These are phyloP conservation scores for Strix uralensis DNA, from an alignment of 2,113 vertebrate species.

Conservation along the genomic window DNA sequence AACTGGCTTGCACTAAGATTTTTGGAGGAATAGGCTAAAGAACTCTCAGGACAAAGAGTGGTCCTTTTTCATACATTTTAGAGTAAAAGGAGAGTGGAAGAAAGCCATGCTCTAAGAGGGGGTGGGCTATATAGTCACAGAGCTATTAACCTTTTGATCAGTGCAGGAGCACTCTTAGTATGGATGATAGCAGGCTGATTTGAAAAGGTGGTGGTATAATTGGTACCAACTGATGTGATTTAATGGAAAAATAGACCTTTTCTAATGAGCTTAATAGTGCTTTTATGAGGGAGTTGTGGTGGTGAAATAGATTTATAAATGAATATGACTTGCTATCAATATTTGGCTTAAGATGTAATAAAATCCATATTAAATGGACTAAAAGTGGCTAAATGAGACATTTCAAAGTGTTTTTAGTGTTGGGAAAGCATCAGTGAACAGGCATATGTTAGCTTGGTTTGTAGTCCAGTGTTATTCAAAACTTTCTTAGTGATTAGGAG, in stretches of 20 bases:
- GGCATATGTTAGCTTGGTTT: not conserved
- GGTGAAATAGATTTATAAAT: conserved; percentile 24
- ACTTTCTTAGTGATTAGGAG: not conserved
- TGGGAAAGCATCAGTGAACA: not conserved
- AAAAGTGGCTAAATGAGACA: conserved; percentile 5
- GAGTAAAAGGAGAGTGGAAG: not conserved
- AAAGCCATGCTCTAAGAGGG: not conserved
- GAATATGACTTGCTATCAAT: not conserved
- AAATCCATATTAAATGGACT: conserved; percentile 7
- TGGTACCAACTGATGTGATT: not conserved
- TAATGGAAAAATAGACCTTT: conserved; percentile 21
- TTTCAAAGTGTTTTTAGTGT: not conserved
- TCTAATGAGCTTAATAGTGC: conserved; percentile 24
- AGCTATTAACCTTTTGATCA: not conserved
- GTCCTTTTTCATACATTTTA: not conserved
- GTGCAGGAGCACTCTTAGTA: not conserved
- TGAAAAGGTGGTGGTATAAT: not conserved
- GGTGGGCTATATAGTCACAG: not conserved
- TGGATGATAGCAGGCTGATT: not conserved
- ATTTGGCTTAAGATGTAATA: conserved; percentile 11
- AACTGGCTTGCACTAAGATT: not conserved
- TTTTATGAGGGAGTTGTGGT: not conserved
- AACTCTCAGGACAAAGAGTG: not conserved
- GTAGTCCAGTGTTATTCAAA: not conserved
- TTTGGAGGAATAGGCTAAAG: not conserved